Conservation (phyloP, 1,140 invertebrate genomes). For the Hypothenemus hampei region DNA sequence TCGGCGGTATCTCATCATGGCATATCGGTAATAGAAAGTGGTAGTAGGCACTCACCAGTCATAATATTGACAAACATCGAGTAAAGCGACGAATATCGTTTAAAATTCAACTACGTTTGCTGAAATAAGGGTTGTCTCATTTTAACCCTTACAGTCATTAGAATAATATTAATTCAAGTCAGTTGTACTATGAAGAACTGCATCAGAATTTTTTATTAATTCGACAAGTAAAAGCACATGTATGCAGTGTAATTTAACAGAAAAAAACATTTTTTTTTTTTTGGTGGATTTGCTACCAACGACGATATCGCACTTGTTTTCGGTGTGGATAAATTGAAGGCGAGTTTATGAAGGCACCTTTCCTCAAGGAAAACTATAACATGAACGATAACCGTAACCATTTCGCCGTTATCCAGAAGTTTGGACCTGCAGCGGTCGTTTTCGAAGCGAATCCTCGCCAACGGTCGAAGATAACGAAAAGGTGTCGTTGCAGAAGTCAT, state of each 20-base stretch:
- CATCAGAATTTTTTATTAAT: no score
- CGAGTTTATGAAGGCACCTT: constrained; percentile 45
- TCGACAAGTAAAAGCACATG: no score
- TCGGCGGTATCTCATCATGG: background rate
- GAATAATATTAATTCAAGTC: no score
- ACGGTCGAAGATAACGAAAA: constrained; percentile 44
- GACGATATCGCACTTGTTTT: constrained; percentile 20
- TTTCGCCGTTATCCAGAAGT: constrained; percentile 41
- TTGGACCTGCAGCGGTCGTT: constrained; percentile 43
- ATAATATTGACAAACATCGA: constrained; percentile 25
- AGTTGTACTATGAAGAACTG: no score
- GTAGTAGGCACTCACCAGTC: constrained; percentile 19
- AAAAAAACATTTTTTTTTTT: no score
- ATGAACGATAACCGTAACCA: constrained; percentile 44
- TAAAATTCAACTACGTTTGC: constrained; percentile 22
- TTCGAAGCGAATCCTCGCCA: constrained; percentile 34
- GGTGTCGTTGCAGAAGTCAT: constrained; percentile 35
- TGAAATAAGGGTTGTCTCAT: constrained; percentile 21
- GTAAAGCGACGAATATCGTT: constrained; percentile 11
- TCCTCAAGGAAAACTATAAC: constrained; percentile 45
- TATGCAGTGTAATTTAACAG: no score
- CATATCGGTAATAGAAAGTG: constrained; percentile 22
- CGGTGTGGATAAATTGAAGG: constrained; percentile 37
- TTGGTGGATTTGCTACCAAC: constrained; percentile 14
- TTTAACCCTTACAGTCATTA: no score